Conservation (phyloP, 2,888 invertebrate species). For the Drosophila bunnanda region DNA sequence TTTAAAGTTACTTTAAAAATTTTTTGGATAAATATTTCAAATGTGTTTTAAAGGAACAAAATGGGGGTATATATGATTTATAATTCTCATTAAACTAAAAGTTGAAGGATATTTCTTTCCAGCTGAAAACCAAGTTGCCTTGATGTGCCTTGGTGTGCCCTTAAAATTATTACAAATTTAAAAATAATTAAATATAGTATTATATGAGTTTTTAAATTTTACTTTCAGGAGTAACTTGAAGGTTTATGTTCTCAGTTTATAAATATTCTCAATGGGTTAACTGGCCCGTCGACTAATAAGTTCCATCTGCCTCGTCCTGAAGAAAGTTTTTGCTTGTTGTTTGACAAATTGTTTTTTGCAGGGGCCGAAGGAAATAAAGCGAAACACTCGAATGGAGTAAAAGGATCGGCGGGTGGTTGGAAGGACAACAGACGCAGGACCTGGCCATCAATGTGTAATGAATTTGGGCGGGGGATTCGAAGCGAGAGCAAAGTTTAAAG, state of each 20-base stretch:
- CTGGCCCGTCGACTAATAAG: neutral
- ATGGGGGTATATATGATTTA: neutral
- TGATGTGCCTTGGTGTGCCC: too few species aligned
- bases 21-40: neutral
- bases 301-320: conserved; percentile 1
- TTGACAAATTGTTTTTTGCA: conserved; percentile 68
- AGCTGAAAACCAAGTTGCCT: neutral
- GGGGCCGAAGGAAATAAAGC: conserved; percentile 40
- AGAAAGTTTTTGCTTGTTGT: conserved; percentile 55
- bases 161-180: neutral
- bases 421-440: neutral
- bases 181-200: neutral
- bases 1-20: neutral
- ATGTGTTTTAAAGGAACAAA: neutral
- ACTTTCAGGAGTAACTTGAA: neutral
- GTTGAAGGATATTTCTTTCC: neutral
- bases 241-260: neutral
- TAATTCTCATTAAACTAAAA: neutral
- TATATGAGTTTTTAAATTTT: neutral
- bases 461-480: conserved; percentile 32
- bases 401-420: conserved; percentile 8
- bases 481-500: conserved; percentile 62
- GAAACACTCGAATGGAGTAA: conserved; percentile 41
- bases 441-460: conserved; percentile 53
- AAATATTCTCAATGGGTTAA: conserved; percentile 3